These are phyloP conservation scores for Tetragonisca angustula DNA, from an alignment of 2,888 invertebrate genomes.

Conservation along the genomic window DNA sequence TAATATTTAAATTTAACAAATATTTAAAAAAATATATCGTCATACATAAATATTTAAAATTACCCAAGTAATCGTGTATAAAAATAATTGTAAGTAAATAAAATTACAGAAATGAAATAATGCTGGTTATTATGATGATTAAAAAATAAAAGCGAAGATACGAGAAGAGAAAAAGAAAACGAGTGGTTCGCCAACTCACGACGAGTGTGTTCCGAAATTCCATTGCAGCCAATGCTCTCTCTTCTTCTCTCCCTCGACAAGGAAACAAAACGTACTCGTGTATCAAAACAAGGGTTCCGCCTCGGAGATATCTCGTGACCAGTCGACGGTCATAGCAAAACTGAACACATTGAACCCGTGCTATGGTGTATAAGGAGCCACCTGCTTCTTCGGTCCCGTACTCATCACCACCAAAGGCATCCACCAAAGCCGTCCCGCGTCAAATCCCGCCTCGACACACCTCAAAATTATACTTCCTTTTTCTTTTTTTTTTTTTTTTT, in stretches of 20 bases:
- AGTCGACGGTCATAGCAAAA: constrained; percentile 80
- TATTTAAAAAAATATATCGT: background rate
- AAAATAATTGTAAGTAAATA: background rate
- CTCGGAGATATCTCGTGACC: constrained; percentile 66
- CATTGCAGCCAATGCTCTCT: constrained; percentile 62
- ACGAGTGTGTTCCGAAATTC: constrained; percentile 76
- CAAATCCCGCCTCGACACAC: constrained; percentile 5
- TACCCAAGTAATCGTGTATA: background rate
- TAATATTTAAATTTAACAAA: no score
- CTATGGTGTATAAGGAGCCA: constrained; percentile 61
- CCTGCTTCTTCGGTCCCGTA: constrained; percentile 61
- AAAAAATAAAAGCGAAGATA: background rate
- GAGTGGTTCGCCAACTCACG: constrained; percentile 69
- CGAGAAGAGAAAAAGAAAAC: background rate
- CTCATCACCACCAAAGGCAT: constrained; percentile 46
- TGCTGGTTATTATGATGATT: background rate
- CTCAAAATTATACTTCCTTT: background rate
- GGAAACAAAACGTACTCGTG: constrained; percentile 30
- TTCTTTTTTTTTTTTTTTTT: no score
- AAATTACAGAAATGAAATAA: background rate
- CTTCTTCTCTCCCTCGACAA: constrained; percentile 6
- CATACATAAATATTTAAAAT: background rate
- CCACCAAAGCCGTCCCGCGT: constrained; percentile 21
- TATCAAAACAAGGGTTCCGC: constrained; percentile 25
- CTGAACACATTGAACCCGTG: constrained; percentile 78